phyloP scores from a whole-genome alignment of 2,113 vertebrate genomes.

The Neomonachus schauinslandi region DNA sequence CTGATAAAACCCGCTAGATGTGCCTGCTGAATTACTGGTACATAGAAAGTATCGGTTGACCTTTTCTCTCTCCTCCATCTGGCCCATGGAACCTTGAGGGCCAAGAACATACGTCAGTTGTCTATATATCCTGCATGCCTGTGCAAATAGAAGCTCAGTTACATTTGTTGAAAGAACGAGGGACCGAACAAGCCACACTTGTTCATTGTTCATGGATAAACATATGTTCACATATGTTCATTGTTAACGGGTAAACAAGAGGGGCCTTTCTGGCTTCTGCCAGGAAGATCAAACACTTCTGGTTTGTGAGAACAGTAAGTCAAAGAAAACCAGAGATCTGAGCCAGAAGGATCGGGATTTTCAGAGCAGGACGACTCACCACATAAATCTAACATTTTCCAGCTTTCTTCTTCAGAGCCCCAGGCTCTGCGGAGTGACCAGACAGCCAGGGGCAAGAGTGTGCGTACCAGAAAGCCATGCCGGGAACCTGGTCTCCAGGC shows the following conservation, averaged over 20 bases:
- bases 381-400: not conserved
- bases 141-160: not conserved
- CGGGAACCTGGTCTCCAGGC: not conserved
- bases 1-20: not conserved
- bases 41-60: not conserved
- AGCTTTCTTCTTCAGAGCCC: not conserved
- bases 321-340: slow-evolving; percentile 46
- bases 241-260: slow-evolving; percentile 49
- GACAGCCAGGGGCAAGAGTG: not conserved
- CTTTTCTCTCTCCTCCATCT: not conserved
- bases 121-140: not conserved
- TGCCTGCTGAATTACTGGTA: not conserved
- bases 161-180: not conserved
- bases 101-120: not conserved
- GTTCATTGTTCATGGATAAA: slow-evolving; percentile 51
- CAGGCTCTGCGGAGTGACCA: not conserved
- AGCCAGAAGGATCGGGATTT: not conserved
- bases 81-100: not conserved
- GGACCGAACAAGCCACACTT: slow-evolving; percentile 29
- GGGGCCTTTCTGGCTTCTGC: slow-evolving; percentile 45
- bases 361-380: not conserved
- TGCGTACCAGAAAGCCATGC: not conserved
- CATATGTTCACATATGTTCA: slow-evolving; percentile 48
- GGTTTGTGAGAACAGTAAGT: slow-evolving; percentile 36
- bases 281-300: slow-evolving; percentile 56